These are phyloP conservation scores for Drosophila pachea DNA, from an alignment of 1,140 invertebrate species.

Conservation along the genomic window DNA sequence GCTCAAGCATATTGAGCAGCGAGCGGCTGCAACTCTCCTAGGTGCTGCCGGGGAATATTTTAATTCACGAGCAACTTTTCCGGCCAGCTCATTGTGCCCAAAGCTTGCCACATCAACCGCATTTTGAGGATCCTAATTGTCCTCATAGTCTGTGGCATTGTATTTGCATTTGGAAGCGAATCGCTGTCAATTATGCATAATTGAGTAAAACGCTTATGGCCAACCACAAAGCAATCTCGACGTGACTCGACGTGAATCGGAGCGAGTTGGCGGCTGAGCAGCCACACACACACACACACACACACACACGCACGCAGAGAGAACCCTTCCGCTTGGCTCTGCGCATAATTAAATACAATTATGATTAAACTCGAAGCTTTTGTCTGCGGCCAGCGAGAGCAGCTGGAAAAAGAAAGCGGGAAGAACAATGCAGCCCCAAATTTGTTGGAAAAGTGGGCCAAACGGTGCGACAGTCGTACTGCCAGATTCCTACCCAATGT, in stretches of 20 bases:
- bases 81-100: neutral
- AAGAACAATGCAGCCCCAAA: constrained; percentile 6
- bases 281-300: too few species aligned
- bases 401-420: neutral
- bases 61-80: neutral
- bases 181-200: constrained; percentile 42
- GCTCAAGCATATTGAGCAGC: too few species aligned
- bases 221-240: constrained; percentile 20
- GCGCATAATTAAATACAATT: constrained; percentile 74
- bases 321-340: too few species aligned
- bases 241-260: constrained; percentile 9
- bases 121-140: neutral
- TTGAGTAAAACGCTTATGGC: constrained; percentile 37
- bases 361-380: constrained; percentile 64
- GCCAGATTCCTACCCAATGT: constrained; percentile 39
- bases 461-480: neutral
- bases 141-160: constrained; percentile 5
- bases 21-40: too few species aligned
- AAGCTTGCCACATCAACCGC: neutral
- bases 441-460: constrained; percentile 2
- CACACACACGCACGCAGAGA: too few species aligned
- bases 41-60: neutral
- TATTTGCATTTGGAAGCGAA: constrained; percentile 24
- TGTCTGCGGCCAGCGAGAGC: constrained; percentile 40
- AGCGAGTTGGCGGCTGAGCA: constrained; percentile 1